Percentiles rank a stretch among this genome's conserved stretches.
Evolutionary conservation across 2,113 vertebrate genomes (phyloP).

Genomic region (Uropsilus gracilis): DNA sequence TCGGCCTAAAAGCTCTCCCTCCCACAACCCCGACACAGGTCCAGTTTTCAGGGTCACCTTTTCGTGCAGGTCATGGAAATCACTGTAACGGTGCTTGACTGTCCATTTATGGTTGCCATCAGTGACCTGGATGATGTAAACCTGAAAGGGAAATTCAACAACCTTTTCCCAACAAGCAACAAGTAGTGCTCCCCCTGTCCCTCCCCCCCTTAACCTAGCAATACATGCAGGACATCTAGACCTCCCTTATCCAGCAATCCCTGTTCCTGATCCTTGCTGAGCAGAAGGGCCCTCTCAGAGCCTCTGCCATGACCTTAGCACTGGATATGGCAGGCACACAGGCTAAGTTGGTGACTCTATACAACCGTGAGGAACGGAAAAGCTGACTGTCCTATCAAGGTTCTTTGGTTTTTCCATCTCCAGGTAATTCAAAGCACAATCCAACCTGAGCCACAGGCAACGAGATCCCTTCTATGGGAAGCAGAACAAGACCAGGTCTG

Average conservation of each 20-base stretch:
- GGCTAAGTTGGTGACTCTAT: neutral
- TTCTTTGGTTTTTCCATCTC: constrained; percentile 19
- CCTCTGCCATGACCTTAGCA: neutral
- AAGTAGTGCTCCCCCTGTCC: neutral
- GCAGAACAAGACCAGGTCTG: neutral
- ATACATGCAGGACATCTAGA: neutral
- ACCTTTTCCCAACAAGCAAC: neutral
- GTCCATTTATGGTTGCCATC: constrained; percentile 94
- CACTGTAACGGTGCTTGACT: constrained; percentile 97
- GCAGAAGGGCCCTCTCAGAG: neutral
- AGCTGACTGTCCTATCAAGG: neutral
- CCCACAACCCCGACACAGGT: neutral
- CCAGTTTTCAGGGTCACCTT: constrained; percentile 87
- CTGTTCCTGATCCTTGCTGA: neutral
- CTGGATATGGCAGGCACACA: neutral
- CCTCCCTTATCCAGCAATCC: neutral
- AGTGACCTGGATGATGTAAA: constrained; percentile 95
- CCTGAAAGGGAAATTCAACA: constrained; percentile 85
- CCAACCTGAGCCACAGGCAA: neutral
- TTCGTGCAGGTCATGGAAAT: constrained; percentile 97
- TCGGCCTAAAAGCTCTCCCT: neutral
- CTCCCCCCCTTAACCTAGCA: neutral
- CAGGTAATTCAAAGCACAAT: neutral
- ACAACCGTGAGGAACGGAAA: neutral
- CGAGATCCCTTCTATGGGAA: neutral